A percentile compares a stretch with the other conserved stretches of the same genome.
Conservation (phyloP, 2,797 vertebrate genomes). For the Ptychadena robeensis region DNA sequence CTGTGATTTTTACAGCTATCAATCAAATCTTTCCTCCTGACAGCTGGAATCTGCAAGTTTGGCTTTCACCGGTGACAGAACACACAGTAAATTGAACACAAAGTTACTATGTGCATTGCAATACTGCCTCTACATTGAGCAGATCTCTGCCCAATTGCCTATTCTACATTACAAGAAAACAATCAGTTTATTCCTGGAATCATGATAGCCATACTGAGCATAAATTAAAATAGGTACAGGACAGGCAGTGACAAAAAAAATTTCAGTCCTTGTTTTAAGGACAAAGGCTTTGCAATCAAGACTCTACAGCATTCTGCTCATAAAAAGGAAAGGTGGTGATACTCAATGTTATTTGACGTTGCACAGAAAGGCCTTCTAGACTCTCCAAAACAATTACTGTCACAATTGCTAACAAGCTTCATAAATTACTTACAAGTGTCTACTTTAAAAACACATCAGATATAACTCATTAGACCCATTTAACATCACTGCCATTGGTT, state of each 20-base stretch:
- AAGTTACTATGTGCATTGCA: too few species aligned
- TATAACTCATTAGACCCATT: constrained; percentile 44
- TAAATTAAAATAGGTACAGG: not conserved
- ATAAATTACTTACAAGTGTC: constrained; percentile 36
- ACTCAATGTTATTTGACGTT: not conserved
- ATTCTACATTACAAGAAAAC: too few species aligned
- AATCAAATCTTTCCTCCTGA: too few species aligned
- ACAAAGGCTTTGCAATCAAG: not conserved
- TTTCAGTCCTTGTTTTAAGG: not conserved
- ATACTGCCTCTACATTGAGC: too few species aligned
- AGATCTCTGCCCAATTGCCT: too few species aligned
- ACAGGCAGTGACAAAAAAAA: not conserved
- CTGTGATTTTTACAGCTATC: too few species aligned
- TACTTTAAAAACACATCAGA: constrained; percentile 35
- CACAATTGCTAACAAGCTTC: constrained; percentile 36
- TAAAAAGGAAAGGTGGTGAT: not conserved
- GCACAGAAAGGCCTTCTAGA: not conserved
- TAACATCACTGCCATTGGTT: constrained; percentile 44
- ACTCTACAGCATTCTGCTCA: not conserved
- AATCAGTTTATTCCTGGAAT: too few species aligned
- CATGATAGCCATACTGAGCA: not conserved
- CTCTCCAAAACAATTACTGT: constrained; percentile 15
- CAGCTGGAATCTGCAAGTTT: too few species aligned
- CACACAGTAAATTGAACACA: too few species aligned
- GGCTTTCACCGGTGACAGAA: too few species aligned